Base-by-base conservation (phyloP, 2,113 vertebrate species). In the Donacobius atricapilla region DNA sequence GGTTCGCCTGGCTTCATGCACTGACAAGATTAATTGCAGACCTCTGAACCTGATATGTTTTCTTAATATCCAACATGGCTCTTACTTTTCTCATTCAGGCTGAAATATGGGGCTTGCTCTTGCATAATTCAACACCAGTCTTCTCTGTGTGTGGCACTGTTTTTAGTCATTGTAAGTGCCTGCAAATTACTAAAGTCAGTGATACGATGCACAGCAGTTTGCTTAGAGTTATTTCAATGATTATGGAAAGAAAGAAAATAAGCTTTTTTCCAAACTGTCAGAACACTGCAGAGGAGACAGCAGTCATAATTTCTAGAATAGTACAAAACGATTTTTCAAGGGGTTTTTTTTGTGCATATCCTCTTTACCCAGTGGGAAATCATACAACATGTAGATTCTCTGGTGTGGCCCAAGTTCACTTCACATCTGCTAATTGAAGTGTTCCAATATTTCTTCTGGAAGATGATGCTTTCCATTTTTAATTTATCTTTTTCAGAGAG, bases 11-110 rank as follows among this genome's bases (percentile, higher is more conserved):
- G 78, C 39, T 48, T 66, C 73, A 54, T 91, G 69, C 14, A 3
- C 84, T 97, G 97, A 97, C 94, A 97, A 97, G 94, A 98, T 97
- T 97, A 97, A 97, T 98, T 98, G 92, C 83, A 97, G 93, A 96
- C 95, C 94, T 97, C 90, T 97, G 91, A 97, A 96, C 93, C 83
- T 90, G 82, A 87, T 95, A 48, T 93, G 69, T 97, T 97, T 97
- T 95, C 90, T 96, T 96, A 98, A 96, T 97, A 93, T 89, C 54
- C 77, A 87, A n/a, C 48, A 87, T 92, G 50, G 47, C 73, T 97
- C 94, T 90, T 87, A 87, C 86, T 94, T 87, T 78, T 61, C 79
- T 87, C 31, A 82, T 70, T 94, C 79, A 93, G 84, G 76, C 33
- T 97, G 89, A 97, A 97, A 94, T 96, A 94, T 64, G 77, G 91